These are phyloP conservation scores for Drosophila birchii DNA, from an alignment of 2,888 invertebrate species.

Conservation along the genomic window DNA sequence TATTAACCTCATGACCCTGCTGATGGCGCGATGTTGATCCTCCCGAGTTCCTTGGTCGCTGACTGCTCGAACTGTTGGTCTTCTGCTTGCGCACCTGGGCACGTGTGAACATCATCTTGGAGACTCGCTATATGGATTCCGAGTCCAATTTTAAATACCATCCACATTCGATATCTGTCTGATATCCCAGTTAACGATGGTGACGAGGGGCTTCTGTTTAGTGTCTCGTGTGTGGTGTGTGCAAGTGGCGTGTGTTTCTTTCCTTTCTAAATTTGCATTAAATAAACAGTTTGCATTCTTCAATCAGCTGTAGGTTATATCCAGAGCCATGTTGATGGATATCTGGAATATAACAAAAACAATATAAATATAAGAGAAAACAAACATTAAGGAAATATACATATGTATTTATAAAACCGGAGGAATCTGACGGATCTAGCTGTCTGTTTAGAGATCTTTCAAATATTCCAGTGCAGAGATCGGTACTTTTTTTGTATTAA, in stretches of 20 bases:
- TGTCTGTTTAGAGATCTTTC: not conserved
- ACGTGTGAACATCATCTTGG: slow-evolving; percentile 89
- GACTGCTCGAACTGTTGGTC: slow-evolving; percentile 77
- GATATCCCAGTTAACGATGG: not conserved
- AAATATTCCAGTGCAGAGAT: not conserved
- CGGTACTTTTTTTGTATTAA: not conserved
- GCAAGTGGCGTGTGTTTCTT: slow-evolving; percentile 31
- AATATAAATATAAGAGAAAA: slow-evolving; percentile 17
- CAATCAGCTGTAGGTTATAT: slow-evolving; percentile 57
- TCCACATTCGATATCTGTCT: slow-evolving; percentile 26
- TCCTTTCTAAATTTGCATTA: slow-evolving; percentile 64
- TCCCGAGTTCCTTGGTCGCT: slow-evolving; percentile 72
- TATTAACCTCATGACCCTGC: slow-evolving; percentile 59
- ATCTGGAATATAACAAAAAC: slow-evolving; percentile 52
- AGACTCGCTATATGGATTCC: slow-evolving; percentile 33
- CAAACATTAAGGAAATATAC: not conserved
- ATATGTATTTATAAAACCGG: not conserved
- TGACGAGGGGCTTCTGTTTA: slow-evolving; percentile 55
- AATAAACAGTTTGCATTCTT: slow-evolving; percentile 61
- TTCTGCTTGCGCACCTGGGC: slow-evolving; percentile 87
- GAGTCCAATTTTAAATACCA: slow-evolving; percentile 17
- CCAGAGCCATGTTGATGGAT: slow-evolving; percentile 55
- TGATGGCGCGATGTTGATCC: slow-evolving; percentile 58
- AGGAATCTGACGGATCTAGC: not conserved
- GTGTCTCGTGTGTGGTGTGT: slow-evolving; percentile 54